Base-by-base conservation (phyloP, 2,888 invertebrate species). In the Prosopocoilus inquinatus region DNA sequence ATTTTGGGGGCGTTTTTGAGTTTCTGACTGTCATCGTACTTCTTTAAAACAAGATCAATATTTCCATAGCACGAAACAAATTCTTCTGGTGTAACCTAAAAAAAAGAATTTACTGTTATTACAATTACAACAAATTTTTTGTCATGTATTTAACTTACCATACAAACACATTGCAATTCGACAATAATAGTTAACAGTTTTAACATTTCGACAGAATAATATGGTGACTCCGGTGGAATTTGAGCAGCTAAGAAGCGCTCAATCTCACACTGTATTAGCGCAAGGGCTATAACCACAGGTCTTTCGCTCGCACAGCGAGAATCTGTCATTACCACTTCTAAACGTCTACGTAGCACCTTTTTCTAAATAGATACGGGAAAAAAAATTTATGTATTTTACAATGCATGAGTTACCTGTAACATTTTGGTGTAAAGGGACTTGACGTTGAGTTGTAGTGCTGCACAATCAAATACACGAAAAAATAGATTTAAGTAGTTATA, bases 291-390 rank as follows among this genome's bases (percentile, higher is more conserved):
- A 58, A 89, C 88, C 45, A 89, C 86, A 57, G 90, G 85, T 39
- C 89, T 81, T 53, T 87, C 85, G 74, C 85, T 88, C 35, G 87
- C 87, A 61, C 91, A 90, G 55, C 83, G 82, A 2, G 89, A 86
- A 76, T 91, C 88, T 68, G 90, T 89, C 58, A 85, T 82, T 43
- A 89, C 81, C 60, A 90, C 87, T 78, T 91, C 91, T 66, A 94
- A 76, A 62, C 87, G 81, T 66, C 86, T 84, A 60, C 84, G 80
- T 51, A 89, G 74, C 68, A 86, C 85, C 44, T 83, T 81, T 68
- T 82, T 84, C 82, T 85, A 63, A 62, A 41, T 5, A 28, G 5
- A 16, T 16, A 28, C 7, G 5, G 2, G 57, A 61, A 58, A 59
- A 46, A 33, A 50, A 43, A 61, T 57, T 53, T 55, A 44, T 48